Evolutionary conservation across 2,797 vertebrate species (phyloP), one percentile per base, ranked within the genome.

Genomic region (Eutrigla gurnardus): DNA sequence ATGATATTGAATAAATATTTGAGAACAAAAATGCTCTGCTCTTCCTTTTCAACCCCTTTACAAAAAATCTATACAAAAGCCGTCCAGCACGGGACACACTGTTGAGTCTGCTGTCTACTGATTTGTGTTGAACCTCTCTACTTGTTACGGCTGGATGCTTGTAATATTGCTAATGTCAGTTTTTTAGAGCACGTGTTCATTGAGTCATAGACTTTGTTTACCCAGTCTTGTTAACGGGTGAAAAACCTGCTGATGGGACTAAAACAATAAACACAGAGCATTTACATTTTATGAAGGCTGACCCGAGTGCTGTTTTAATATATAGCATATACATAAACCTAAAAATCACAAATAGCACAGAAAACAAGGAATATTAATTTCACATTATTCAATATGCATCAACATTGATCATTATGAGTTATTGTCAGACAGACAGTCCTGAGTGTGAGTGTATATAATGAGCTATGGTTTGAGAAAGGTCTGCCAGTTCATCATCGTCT

Each of bases 1-100:
- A 68, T 17, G 4, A 33, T 72, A 78, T 3, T 37, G 39, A 73
- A 67, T 60, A 64, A 82, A 80, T 58, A 67, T 75, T 67, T 70
- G 18, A 58, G 33, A 73, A 40, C 11, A 69, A 78, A 81, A 15
- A 57, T 65, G 45, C 50, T 77, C 13, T 59, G 50, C 52, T 66
- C 55, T 69, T 62, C 13, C 63, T 6, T 9, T 7, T 32, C 7
- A 45, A 65, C 49, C 17, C n/a, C 3, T 14, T 78, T 35, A 25
- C 25, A 25, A 25, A 25, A 25, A 25, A 25, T 45, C 53, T 53
- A 49, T 11, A 8, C 2, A 62, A 52, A 72, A 57, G 65, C 45
- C 49, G 9, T 61, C 6, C 3, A 42, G 9, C 46, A 58, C 32
- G 6, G 40, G 10, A 47, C n/a, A n/a, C 58, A n/a, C n/a, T 4